Evolutionary conservation across 1,140 invertebrate species (phyloP).

Genomic region (Brachionus rubens): DNA sequence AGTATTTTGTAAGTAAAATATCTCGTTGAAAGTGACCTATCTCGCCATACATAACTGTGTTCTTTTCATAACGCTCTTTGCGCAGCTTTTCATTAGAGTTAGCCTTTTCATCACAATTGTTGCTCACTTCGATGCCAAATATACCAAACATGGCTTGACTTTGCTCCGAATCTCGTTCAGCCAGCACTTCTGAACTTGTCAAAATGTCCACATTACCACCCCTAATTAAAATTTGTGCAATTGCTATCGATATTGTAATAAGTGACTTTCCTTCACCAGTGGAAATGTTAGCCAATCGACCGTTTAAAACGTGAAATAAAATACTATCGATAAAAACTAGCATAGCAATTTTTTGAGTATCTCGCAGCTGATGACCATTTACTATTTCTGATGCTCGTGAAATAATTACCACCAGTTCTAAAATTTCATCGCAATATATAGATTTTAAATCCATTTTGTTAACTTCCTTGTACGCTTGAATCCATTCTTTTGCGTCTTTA

Average conservation of each 20-base stretch:
- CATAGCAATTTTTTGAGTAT: too few species aligned
- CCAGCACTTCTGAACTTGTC: background rate
- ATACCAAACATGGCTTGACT: background rate
- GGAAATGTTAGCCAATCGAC: conserved; percentile 20
- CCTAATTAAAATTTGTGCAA: background rate
- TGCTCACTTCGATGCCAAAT: background rate
- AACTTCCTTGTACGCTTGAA: too few species aligned
- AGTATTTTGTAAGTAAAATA: background rate
- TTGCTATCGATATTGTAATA: background rate
- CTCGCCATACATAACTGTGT: background rate
- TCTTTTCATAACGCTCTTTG: background rate
- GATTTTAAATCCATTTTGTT: too few species aligned
- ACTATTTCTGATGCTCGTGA: too few species aligned
- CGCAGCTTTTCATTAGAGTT: background rate
- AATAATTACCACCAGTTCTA: too few species aligned
- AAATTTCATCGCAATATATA: too few species aligned
- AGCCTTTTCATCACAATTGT: background rate
- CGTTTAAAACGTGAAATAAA: background rate
- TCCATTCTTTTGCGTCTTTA: too few species aligned
- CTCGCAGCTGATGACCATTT: too few species aligned
- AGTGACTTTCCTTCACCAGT: conserved; percentile 25
- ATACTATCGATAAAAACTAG: too few species aligned
- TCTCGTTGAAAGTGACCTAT: background rate
- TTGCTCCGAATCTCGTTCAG: background rate
- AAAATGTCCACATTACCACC: conserved; percentile 10